Base-by-base conservation (phyloP, 2,113 vertebrate species). In the Pardalotus punctatus region DNA sequence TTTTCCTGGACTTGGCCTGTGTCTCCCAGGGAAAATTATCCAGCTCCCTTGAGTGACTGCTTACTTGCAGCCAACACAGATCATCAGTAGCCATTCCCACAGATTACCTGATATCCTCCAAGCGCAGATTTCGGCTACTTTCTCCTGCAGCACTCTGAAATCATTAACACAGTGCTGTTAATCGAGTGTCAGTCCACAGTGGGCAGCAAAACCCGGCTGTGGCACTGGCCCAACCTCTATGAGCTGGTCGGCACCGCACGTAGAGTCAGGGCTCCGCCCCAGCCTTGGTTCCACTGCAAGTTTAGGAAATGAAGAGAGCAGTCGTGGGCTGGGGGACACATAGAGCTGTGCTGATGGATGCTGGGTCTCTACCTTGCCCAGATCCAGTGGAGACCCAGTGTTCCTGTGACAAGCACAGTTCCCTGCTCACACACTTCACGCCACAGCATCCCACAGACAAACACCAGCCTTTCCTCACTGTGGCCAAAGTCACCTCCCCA, bases 381-480 rank as follows among this genome's bases (percentile, higher is more conserved):
- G 42, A 42, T 23, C 14, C 6, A 4, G 13, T 5, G 5, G 36
- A 56, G 27, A 62, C 14, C 10, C 12, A 6, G 29, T 0, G 0
- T 58, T 36, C 28, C 21, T 51, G 60, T 7, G 3, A 45, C 45
- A 64, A 24, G 19, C 42, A 61, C 2, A 1, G 24, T n/a, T 66
- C 29, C 23, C 13, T 83, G n/a, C 36, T 61, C 3, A 6, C 4
- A 4, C n/a, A 47, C 56, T 28, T 62, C 2, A 1, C 48, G n/a
- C 31, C 24, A 24, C 31, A 53, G 47, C 31, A 48, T 28, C 42
- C 42, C 0, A 2, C 69, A 65, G 62, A 50, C 22, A 47, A 56
- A 58, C 36, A 61, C 7, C 47, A 83, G 48, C 45, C 29, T 82
- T 61, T 54, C 6, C 13, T 28, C 38, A 29, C 27, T 0, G 4